Evolutionary conservation across 2,797 vertebrate genomes (phyloP).

Genomic region (Adrianichthys oophorus): DNA sequence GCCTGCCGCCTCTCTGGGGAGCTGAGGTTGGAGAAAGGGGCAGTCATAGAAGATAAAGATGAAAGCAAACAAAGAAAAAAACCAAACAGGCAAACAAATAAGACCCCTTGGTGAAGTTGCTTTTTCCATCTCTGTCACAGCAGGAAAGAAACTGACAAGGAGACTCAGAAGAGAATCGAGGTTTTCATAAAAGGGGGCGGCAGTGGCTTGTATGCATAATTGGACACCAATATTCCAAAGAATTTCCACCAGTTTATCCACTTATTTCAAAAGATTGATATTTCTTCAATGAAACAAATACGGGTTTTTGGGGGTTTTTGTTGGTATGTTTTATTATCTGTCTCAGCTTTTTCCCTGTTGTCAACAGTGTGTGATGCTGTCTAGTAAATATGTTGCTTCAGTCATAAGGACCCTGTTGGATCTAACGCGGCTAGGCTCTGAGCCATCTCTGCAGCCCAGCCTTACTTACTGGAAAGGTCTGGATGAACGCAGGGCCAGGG

Average conservation of each 20-base stretch:
- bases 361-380: slow-evolving; percentile 55
- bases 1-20: slow-evolving; percentile 64
- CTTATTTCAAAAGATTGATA: slow-evolving; percentile 35
- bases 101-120: slow-evolving; percentile 76
- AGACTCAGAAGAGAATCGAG: slow-evolving; percentile 66
- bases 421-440: slow-evolving; percentile 75
- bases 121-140: slow-evolving; percentile 70
- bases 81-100: slow-evolving; percentile 79
- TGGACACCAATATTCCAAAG: slow-evolving; percentile 1
- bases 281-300: slow-evolving; percentile 18
- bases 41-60: slow-evolving; percentile 81
- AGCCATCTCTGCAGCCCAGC: slow-evolving; percentile 66
- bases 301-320: slow-evolving; percentile 43
- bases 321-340: slow-evolving; percentile 43
- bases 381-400: slow-evolving; percentile 63
- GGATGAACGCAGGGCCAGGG: slow-evolving; percentile 64
- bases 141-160: slow-evolving; percentile 57
- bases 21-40: slow-evolving; percentile 67
- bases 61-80: slow-evolving; percentile 75
- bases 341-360: slow-evolving; percentile 32
- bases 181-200: slow-evolving; percentile 35
- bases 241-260: slow-evolving; percentile 43
- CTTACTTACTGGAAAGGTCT: slow-evolving; percentile 75
- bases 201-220: slow-evolving; percentile 10
- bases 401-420: slow-evolving; percentile 62